These are phyloP conservation scores for Apodemus speciosus DNA, from an alignment of 2,113 vertebrate genomes.

Conservation along the genomic window DNA sequence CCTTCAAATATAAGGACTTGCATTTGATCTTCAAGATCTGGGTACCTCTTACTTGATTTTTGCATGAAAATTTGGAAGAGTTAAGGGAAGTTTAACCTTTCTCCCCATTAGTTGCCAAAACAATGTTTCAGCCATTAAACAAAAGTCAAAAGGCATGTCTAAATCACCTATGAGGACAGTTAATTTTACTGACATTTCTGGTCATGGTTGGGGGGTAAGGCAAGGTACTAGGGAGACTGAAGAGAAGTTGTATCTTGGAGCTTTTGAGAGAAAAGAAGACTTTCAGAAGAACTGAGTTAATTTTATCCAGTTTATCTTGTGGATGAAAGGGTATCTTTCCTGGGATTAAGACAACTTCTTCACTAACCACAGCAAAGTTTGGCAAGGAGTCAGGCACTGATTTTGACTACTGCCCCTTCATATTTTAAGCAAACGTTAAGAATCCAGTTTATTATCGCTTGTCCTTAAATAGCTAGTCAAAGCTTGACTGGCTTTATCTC, in stretches of 20 bases:
- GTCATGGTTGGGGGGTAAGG: neutral
- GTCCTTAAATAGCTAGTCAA: constrained; percentile 9
- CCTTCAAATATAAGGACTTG: constrained; percentile 15
- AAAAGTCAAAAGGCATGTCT: neutral
- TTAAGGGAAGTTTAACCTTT: neutral
- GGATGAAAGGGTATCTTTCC: constrained; percentile 19
- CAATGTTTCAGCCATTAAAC: constrained; percentile 36
- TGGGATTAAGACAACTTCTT: neutral
- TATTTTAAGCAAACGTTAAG: constrained; percentile 49
- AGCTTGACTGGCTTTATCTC: constrained; percentile 20
- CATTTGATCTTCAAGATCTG: constrained; percentile 17
- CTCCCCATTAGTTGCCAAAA: neutral
- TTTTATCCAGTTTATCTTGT: constrained; percentile 14
- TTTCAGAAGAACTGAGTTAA: neutral
- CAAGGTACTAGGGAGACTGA: constrained; percentile 5
- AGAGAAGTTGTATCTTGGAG: neutral
- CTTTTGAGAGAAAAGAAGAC: neutral
- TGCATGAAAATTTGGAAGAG: constrained; percentile 13
- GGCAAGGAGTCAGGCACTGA: constrained; percentile 32
- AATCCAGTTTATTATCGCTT: constrained; percentile 29
- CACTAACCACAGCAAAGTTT: constrained; percentile 47
- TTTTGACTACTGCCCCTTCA: neutral
- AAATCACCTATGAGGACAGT: neutral
- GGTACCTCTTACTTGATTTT: constrained; percentile 28
- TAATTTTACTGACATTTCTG: neutral